Evolutionary conservation across 2,888 invertebrate genomes (phyloP), one percentile per base, ranked within the genome.

Genomic region (Pharmacophagus antenor): DNA sequence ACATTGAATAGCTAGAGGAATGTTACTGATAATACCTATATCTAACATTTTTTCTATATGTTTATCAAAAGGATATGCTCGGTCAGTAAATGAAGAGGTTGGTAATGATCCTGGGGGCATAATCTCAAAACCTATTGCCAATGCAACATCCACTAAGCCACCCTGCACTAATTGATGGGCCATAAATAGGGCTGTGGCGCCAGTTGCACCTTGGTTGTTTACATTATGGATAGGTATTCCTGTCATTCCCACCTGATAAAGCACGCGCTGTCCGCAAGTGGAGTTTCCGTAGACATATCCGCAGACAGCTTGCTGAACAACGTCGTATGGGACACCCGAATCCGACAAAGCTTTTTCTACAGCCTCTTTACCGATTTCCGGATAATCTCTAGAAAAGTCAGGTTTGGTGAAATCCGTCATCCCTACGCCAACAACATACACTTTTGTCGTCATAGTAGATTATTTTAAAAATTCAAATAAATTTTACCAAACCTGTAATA

Each of bases 381-480:
- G 99, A 81, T 99, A 99, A 83, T 99, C 99, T 73, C 95, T 94
- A 68, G 95, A 92, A 53, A 94, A 92, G 53, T 96, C 97, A 48
- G 99, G 99, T 84, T 99, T 99, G 75, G 97, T 96, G 88, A 99
- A 99, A 93, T 98, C 98, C 64, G 98, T 98, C 98, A 99, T 99
- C 65, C 98, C 98, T 68, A 98, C 98, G 66, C 99, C 99, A 73
- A 98, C 93, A 56, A 98, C 97, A 84, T 93, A 99, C 55, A 98
- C 97, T 85, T 92, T 91, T 77, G 76, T 83, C 84, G 79, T 72
- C 89, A 90, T 90, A 80, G 74, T 85, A 6, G 15, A 20, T 22
- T 8, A 25, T 17, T 25, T 27, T 20, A 50, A 50, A 27, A 20
- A 31, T n/a, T n/a, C 8, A 27, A 37, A 37, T n/a, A 37, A 15